These are phyloP conservation scores for Cheilosia variabilis DNA, from an alignment of 2,888 invertebrate species.

Conservation along the genomic window DNA sequence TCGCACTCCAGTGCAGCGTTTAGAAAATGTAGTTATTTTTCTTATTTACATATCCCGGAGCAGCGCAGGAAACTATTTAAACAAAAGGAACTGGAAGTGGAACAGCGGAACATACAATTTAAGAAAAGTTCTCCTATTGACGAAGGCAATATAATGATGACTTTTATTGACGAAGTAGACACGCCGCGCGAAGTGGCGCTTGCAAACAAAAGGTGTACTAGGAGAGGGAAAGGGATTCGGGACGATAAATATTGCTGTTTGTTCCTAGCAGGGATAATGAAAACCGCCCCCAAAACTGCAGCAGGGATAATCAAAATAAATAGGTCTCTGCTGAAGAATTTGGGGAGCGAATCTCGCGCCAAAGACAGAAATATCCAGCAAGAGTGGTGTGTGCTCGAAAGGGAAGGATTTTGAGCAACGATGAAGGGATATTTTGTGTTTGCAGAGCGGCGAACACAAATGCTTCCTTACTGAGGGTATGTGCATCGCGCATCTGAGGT, in stretches of 20 bases:
- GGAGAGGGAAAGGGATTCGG: no score
- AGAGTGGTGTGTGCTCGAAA: no score
- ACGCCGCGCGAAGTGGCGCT: background rate
- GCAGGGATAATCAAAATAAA: slow-evolving; percentile 44
- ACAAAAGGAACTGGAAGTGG: slow-evolving; percentile 31
- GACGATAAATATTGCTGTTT: background rate
- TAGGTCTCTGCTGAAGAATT: slow-evolving; percentile 19
- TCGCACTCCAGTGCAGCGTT: slow-evolving; percentile 1
- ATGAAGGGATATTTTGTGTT: no score
- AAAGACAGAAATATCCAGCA: background rate
- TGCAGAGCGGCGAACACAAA: no score
- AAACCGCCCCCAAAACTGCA: slow-evolving; percentile 54
- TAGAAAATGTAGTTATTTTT: slow-evolving; percentile 60
- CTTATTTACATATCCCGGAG: slow-evolving; percentile 50
- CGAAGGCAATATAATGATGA: slow-evolving; percentile 53
- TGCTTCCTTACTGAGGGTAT: no score
- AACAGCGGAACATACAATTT: slow-evolving; percentile 37
- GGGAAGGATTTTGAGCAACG: no score
- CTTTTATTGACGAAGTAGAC: slow-evolving; percentile 45
- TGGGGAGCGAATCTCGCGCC: background rate
- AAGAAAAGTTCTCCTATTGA: slow-evolving; percentile 55
- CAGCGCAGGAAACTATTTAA: slow-evolving; percentile 36
- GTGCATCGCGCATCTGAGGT: no score
- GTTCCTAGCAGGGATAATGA: background rate
- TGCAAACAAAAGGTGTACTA: background rate